Conservation (phyloP, 2,888 invertebrate species). For the Omphaloscelis lunosa region DNA sequence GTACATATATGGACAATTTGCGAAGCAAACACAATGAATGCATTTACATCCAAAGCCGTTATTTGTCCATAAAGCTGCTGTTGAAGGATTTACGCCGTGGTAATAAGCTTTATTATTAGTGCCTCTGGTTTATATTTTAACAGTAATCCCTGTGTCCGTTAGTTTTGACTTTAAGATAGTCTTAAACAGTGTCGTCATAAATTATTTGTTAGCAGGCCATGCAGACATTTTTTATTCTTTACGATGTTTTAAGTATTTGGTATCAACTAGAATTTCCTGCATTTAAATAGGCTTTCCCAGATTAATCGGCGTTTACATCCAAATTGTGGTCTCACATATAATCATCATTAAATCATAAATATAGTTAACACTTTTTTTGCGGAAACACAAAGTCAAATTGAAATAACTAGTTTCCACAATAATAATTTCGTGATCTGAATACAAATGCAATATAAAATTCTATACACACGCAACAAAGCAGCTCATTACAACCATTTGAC, state of each 20-base stretch:
- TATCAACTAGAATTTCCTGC: background rate
- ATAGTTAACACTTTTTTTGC: background rate
- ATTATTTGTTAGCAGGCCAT: background rate
- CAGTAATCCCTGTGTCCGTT: constrained; percentile 6
- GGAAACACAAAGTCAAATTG: background rate
- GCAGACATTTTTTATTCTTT: background rate
- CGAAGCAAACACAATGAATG: constrained; percentile 29
- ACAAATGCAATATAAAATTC: constrained; percentile 19
- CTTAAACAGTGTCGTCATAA: background rate
- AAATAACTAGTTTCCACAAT: constrained; percentile 4
- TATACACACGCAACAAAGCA: constrained; percentile 23
- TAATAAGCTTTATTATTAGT: constrained; percentile 23
- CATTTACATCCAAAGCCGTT: constrained; percentile 42
- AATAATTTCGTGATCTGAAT: constrained; percentile 25
- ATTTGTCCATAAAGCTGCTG: constrained; percentile 22
- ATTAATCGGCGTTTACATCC: background rate
- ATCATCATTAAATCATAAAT: background rate
- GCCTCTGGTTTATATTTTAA: constrained; percentile 5
- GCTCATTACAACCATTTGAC: constrained; percentile 19
- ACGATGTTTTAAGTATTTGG: background rate
- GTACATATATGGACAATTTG: constrained; percentile 19
- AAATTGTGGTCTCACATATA: background rate
- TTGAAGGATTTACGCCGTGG: constrained; percentile 2
- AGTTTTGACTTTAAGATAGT: background rate
- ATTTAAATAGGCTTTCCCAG: background rate